A percentile compares a stretch with the other conserved stretches of the same genome.
Conservation (phyloP, 2,888 invertebrate genomes). For the Meloe dianella region DNA sequence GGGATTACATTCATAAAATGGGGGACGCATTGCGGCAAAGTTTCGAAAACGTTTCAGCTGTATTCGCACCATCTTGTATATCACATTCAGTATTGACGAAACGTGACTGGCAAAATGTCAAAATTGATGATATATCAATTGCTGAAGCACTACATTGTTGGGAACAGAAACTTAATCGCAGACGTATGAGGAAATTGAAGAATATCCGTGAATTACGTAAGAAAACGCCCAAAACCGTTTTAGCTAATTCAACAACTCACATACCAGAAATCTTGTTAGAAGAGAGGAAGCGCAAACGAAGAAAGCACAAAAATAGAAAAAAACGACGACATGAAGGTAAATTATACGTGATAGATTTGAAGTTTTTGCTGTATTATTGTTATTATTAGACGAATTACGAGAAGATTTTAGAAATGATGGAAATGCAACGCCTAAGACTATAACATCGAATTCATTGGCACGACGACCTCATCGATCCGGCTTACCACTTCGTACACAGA, state of each 20-base stretch:
- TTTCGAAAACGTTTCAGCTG: conserved; percentile 83
- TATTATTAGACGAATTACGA: conserved; percentile 33
- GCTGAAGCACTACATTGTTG: conserved; percentile 88
- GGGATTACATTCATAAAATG: conserved; percentile 92
- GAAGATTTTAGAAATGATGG: conserved; percentile 25
- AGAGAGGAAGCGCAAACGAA: conserved; percentile 38
- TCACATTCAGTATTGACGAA: conserved; percentile 89
- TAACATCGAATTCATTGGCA: conserved; percentile 39
- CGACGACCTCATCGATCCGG: conserved; percentile 49
- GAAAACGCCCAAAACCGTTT: neutral
- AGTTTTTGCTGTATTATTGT: neutral
- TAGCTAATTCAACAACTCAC: conserved; percentile 4
- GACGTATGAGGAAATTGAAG: conserved; percentile 45
- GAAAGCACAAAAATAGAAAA: conserved; percentile 44
- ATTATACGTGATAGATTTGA: conserved; percentile 35
- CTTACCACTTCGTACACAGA: conserved; percentile 52
- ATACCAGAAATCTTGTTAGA: conserved; percentile 22
- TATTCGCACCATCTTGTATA: conserved; percentile 92
- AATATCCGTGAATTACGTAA: conserved; percentile 34
- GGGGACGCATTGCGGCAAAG: conserved; percentile 84
- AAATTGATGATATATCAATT: conserved; percentile 78
- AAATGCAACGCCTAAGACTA: conserved; percentile 28
- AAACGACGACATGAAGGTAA: conserved; percentile 43
- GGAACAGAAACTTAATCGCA: conserved; percentile 68
- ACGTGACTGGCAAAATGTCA: conserved; percentile 85